phyloP scores from a whole-genome alignment of 2,797 vertebrate genomes.

The Borostomias antarcticus region DNA sequence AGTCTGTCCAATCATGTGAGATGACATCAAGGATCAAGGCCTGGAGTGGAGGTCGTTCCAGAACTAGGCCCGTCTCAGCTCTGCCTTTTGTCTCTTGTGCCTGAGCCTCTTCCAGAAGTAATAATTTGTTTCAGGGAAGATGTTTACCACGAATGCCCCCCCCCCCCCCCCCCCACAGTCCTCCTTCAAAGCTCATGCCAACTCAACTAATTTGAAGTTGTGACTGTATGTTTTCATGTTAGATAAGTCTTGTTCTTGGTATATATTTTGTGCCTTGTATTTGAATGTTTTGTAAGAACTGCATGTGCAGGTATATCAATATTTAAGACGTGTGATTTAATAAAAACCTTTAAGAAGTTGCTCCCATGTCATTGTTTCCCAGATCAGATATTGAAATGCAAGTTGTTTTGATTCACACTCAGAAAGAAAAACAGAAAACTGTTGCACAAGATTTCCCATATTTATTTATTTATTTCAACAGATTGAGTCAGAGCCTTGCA shows the following conservation, averaged over 20 bases:
- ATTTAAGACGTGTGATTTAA: constrained; percentile 53
- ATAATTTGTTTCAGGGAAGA: constrained; percentile 55
- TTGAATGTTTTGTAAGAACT: constrained; percentile 71
- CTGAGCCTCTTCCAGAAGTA: constrained; percentile 51
- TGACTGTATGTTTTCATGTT: constrained; percentile 45
- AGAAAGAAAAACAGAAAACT: background rate
- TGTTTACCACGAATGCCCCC: background rate
- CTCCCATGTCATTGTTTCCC: constrained; percentile 9
- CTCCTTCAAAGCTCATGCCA: constrained; percentile 23
- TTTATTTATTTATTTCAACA: constrained; percentile 64
- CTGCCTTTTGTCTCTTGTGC: constrained; percentile 58
- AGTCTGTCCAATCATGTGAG: too few species aligned
- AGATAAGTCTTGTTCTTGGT: constrained; percentile 41
- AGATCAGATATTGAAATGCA: too few species aligned
- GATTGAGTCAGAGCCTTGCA: constrained; percentile 59
- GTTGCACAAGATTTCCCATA: constrained; percentile 50
- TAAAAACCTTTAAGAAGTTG: constrained; percentile 64
- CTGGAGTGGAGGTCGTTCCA: background rate
- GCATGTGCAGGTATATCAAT: constrained; percentile 40
- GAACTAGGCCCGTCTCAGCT: background rate
- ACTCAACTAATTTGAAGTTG: constrained; percentile 16
- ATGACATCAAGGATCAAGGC: too few species aligned
- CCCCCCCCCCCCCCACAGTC: constrained; percentile 26
- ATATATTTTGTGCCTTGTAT: constrained; percentile 40
- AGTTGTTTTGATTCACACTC: background rate